Conservation (phyloP, 2,888 invertebrate species). For the Cataglyphis rosenhaueri region DNA sequence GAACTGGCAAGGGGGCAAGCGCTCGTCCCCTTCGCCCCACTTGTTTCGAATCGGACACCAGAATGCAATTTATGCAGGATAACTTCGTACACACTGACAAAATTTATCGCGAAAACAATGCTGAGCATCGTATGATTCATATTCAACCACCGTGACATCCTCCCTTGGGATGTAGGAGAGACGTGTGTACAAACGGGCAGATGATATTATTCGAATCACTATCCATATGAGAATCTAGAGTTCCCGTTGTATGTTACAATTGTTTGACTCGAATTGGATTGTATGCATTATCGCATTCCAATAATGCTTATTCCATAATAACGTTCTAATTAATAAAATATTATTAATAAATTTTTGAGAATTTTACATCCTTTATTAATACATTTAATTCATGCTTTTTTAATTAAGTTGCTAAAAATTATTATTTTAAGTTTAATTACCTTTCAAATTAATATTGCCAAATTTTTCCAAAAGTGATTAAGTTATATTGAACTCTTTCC, state of each 20-base stretch:
- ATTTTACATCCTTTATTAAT: not conserved
- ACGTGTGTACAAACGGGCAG: not conserved
- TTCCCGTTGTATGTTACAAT: not conserved
- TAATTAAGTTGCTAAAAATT: not conserved
- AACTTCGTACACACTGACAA: constrained; percentile 74
- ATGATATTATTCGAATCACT: constrained; percentile 6
- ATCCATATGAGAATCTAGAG: not conserved
- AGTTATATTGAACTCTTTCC: not conserved
- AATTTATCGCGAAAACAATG: constrained; percentile 81
- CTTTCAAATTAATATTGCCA: not conserved
- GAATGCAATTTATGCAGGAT: constrained; percentile 79
- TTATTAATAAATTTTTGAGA: not conserved
- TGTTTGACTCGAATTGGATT: not conserved
- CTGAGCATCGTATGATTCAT: constrained; percentile 63
- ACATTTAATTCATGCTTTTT: not conserved
- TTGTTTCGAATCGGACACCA: constrained; percentile 63
- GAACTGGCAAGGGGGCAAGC: constrained; percentile 6
- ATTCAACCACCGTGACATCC: constrained; percentile 28
- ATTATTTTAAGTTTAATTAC: not conserved
- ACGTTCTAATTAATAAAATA: not conserved
- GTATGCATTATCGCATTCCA: not conserved
- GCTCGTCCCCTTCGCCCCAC: constrained; percentile 33
- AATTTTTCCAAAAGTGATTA: not conserved
- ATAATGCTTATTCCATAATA: not conserved
- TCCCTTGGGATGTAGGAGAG: not conserved